Percentiles rank a stretch among this genome's conserved stretches.
Evolutionary conservation across 2,797 vertebrate genomes (phyloP).

Genomic region (Halcyon leucocephala): DNA sequence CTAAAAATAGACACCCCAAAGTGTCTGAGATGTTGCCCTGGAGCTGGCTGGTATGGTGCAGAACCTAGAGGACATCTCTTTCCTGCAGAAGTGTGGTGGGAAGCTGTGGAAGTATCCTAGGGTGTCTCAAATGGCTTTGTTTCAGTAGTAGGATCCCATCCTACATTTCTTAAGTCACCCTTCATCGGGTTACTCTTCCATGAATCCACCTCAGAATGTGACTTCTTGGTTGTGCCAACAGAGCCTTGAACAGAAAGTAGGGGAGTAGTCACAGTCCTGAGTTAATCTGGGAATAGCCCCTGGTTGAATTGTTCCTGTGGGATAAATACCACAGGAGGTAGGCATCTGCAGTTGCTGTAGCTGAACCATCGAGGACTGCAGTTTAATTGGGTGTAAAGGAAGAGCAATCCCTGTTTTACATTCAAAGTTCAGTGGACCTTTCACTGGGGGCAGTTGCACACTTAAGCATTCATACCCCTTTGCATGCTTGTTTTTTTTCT

Average conservation of each 20-base stretch:
- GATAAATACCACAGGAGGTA: neutral
- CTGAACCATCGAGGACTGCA: neutral
- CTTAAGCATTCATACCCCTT: neutral
- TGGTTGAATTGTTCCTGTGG: neutral
- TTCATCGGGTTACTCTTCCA: neutral
- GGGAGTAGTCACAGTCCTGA: neutral
- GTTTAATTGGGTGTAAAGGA: neutral
- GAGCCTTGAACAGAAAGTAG: neutral
- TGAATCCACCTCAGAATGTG: neutral
- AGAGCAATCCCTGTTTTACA: neutral
- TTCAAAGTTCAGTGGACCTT: neutral
- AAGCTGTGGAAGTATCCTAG: neutral
- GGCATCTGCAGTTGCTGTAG: neutral
- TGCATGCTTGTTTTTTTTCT: neutral
- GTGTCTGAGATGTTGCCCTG: accelerated
- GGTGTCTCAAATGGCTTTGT: neutral
- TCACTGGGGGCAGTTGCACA: neutral
- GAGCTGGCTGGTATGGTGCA: neutral
- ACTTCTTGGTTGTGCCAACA: neutral
- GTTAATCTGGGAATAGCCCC: neutral
- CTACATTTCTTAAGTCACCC: neutral
- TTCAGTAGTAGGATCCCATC: neutral
- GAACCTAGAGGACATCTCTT: neutral
- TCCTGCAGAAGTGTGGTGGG: neutral
- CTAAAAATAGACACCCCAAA: neutral